Base-by-base conservation (phyloP, 2,888 invertebrate species). In the Crematogaster levior region DNA sequence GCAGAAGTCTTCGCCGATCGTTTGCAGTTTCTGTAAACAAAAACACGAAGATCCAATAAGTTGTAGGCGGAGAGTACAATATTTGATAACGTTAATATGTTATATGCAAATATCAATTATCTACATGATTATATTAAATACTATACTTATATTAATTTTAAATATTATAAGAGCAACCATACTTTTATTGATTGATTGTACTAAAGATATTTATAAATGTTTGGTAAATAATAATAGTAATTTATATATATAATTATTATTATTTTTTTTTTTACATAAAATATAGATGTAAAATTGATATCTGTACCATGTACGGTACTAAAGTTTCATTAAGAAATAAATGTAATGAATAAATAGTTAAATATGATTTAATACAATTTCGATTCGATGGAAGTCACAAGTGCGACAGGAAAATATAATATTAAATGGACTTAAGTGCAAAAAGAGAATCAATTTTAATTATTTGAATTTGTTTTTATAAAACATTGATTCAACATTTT, bases 1-100 rank as follows among this genome's bases (percentile, higher is more conserved):
- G 94, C 99, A 99, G 95, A 99, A 99, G 95, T 99, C 98, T 95
- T 99, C 99, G 89, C 97, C 97, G 90, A 99, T 98, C 37, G 98
- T 97, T 95, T 98, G 97, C 89, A 98, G 95, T 96, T 98, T 98
- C 96, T 97, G 95, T 72, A 90, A 90, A 81, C 30, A 80, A 24
- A 82, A 40, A 60, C 15, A 10, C 60, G 27, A 43, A 60, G 18
- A 37, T 18, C 3, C 18, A 18, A 53, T 70, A 12, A 70, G 53
- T 24, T 27, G 6, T n/a, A n/a, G n/a, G n/a, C 18, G 15, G 30
- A 40, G 5, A 27, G 3, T 15, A 24, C 3, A 27, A 53, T 63
- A 53, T 70, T 70, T 34, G 12, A 37, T n/a, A 30, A 43, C n/a
- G n/a, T n/a, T n/a, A n/a, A n/a, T n/a, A n/a, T n/a, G 6, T 6